Conservation (phyloP, 2,113 vertebrate genomes). For the Variabilichromis moorii region DNA sequence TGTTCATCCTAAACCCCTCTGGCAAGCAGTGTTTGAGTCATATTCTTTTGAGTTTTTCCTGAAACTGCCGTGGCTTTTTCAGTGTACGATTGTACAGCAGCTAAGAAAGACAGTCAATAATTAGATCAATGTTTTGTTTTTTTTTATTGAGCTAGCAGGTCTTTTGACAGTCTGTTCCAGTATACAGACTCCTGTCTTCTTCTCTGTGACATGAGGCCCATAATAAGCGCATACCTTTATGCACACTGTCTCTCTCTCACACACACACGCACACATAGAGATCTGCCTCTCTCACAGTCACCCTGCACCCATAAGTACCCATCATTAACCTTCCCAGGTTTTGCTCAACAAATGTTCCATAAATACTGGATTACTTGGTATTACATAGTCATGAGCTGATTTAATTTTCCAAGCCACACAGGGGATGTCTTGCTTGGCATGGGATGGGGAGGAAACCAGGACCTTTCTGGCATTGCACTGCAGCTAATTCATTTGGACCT, state of each 20-base stretch:
- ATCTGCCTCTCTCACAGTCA: not conserved
- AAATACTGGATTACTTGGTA: conserved; percentile 16
- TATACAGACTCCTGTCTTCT: not conserved
- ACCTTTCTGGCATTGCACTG: not conserved
- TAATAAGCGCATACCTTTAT: not conserved
- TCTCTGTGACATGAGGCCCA: not conserved
- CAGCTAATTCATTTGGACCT: not conserved
- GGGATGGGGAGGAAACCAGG: not conserved
- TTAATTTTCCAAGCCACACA: conserved; percentile 8
- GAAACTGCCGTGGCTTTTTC: not conserved
- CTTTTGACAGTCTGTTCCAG: not conserved
- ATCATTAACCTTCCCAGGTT: not conserved
- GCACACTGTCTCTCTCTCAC: not conserved
- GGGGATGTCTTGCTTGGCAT: conserved; percentile 10
- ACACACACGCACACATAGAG: not conserved
- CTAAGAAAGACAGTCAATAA: not conserved
- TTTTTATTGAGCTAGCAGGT: not conserved
- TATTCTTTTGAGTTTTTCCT: not conserved
- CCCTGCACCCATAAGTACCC: not conserved
- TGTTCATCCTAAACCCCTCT: not conserved
- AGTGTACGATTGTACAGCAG: not conserved
- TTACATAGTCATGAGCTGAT: conserved; percentile 9
- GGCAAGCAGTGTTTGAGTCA: not conserved
- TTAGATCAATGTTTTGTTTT: not conserved
- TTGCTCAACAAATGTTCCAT: conserved; percentile 5